These are phyloP conservation scores for Drosophila punjabiensis DNA, from an alignment of 1,140 invertebrate genomes.

Conservation along the genomic window DNA sequence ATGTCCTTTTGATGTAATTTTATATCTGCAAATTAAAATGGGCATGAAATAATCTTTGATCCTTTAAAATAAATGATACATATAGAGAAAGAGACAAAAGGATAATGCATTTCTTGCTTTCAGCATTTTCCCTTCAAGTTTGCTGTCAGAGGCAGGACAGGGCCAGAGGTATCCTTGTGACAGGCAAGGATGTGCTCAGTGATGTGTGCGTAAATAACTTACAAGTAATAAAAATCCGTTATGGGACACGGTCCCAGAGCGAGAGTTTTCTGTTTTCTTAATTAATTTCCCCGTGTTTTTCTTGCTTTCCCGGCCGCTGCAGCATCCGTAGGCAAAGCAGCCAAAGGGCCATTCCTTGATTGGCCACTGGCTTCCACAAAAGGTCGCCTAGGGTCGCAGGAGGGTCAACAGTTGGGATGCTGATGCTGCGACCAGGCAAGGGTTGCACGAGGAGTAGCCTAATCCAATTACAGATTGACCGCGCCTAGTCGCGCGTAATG, in stretches of 20 bases:
- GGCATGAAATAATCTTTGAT: background rate
- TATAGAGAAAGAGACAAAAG: background rate
- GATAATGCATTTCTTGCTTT: background rate
- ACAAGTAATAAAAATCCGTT: conserved; percentile 70
- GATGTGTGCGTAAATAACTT: conserved; percentile 62
- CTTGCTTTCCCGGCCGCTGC: background rate
- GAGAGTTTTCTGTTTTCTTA: conserved; percentile 59
- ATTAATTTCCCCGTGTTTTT: conserved; percentile 66
- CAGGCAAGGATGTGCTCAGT: conserved; percentile 25
- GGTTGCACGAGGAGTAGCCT: conserved; percentile 42
- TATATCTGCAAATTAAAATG: background rate
- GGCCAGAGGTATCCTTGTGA: background rate
- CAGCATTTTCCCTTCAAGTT: background rate
- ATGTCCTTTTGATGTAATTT: conserved; percentile 3
- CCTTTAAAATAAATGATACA: background rate
- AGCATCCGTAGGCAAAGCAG: conserved; percentile 1
- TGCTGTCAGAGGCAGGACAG: background rate
- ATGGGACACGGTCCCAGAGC: conserved; percentile 30
- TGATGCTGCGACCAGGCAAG: background rate
- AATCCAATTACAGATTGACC: conserved; percentile 78
- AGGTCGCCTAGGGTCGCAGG: conserved; percentile 36
- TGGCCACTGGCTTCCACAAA: conserved; percentile 11
- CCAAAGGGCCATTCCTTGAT: conserved; percentile 40
- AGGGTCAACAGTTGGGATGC: conserved; percentile 22
- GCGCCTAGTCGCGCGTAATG: conserved; percentile 50